Evolutionary conservation across 2,888 invertebrate species (phyloP).

Genomic region (Scaptomyza parva): DNA sequence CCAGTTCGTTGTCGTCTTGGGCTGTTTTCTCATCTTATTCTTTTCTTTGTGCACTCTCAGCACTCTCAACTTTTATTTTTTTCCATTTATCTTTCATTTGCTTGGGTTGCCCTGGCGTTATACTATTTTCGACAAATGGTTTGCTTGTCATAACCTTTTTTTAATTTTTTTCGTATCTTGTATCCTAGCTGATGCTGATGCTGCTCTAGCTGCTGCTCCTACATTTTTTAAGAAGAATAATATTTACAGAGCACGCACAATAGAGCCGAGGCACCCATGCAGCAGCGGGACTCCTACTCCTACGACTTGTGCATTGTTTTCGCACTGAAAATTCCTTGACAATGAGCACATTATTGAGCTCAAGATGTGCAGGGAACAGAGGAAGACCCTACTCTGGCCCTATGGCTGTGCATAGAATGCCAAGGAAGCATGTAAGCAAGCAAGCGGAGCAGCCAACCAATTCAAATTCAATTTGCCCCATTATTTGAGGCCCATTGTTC

Average conservation of each 20-base stretch:
- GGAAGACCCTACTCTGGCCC: slow-evolving; percentile 13
- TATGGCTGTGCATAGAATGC: slow-evolving; percentile 43
- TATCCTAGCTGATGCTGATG: slow-evolving; percentile 33
- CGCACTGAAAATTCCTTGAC: slow-evolving; percentile 71
- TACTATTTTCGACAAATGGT: slow-evolving; percentile 71
- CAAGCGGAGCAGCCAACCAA: slow-evolving; percentile 68
- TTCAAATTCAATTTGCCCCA: slow-evolving; percentile 84
- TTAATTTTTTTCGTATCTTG: slow-evolving; percentile 54
- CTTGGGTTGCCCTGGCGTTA: slow-evolving; percentile 35
- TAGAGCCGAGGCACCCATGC: slow-evolving; percentile 42
- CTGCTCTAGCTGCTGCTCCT: slow-evolving; percentile 22
- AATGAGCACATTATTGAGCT: slow-evolving; percentile 72
- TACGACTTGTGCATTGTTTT: slow-evolving; percentile 68
- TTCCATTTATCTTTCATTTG: slow-evolving; percentile 56
- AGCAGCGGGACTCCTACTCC: slow-evolving; percentile 49
- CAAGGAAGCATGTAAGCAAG: slow-evolving; percentile 36
- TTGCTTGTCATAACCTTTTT: slow-evolving; percentile 75
- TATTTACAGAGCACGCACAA: slow-evolving; percentile 79
- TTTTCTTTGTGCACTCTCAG: slow-evolving; percentile 33
- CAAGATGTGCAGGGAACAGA: slow-evolving; percentile 37
- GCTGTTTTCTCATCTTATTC: slow-evolving; percentile 27
- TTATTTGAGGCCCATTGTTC: slow-evolving; percentile 82
- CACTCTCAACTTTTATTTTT: slow-evolving; percentile 37
- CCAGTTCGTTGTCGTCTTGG: slow-evolving; percentile 42
- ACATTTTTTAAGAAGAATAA: slow-evolving; percentile 76